A percentile compares a stretch with the other conserved stretches of the same genome.
Evolutionary conservation across 2,113 vertebrate species (phyloP).

Genomic region (Rhipidura dahli): DNA sequence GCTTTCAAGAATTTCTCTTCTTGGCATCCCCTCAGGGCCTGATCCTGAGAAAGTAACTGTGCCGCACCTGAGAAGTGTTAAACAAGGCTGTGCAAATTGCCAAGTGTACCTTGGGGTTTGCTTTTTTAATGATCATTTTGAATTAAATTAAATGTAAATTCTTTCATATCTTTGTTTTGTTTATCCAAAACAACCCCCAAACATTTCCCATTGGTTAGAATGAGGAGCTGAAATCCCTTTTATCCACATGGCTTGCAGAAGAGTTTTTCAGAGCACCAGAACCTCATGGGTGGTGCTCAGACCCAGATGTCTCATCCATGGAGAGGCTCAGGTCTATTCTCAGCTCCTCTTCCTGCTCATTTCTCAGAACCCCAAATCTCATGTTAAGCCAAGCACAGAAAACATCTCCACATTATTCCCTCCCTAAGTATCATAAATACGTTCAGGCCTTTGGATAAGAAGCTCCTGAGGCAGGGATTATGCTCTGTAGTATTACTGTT

Average conservation of each 20-base stretch:
- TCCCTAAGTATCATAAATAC: background rate
- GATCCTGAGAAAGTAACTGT: background rate
- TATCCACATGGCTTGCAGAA: background rate
- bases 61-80: background rate
- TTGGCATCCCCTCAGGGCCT: background rate
- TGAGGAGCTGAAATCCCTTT: background rate
- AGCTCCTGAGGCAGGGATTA: slow-evolving; percentile 28
- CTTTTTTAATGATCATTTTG: background rate
- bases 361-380: background rate
- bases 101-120: background rate
- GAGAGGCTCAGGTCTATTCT: background rate
- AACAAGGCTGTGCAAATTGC: background rate
- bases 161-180: background rate
- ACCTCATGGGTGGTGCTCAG: background rate
- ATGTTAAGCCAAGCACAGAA: background rate
- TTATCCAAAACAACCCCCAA: background rate
- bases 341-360: background rate
- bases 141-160: background rate
- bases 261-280: background rate
- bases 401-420: background rate
- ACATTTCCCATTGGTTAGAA: background rate
- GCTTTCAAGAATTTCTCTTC: background rate
- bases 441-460: background rate
- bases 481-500: slow-evolving; percentile 29
- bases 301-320: background rate